These are phyloP conservation scores for Arctocebus calabarensis DNA, from an alignment of 2,797 vertebrate genomes.

Conservation along the genomic window DNA sequence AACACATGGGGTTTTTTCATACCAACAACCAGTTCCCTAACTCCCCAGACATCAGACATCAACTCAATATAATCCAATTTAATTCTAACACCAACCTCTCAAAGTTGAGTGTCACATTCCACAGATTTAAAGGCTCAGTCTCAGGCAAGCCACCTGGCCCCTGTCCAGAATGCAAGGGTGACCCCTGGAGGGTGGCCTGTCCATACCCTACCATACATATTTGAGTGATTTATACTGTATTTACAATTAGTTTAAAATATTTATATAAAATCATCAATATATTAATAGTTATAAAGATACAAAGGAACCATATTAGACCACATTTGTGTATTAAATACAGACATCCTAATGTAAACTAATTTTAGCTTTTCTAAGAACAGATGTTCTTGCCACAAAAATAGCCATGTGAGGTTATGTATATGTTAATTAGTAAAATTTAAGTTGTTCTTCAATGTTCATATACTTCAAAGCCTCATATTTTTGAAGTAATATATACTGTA, in stretches of 20 bases:
- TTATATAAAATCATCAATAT: not conserved
- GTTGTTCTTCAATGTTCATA: not conserved
- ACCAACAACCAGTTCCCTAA: not conserved
- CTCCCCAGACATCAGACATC: not conserved
- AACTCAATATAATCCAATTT: not conserved
- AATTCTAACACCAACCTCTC: not conserved
- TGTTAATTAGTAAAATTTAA: not conserved
- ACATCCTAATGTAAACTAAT: not conserved
- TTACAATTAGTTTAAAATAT: not conserved
- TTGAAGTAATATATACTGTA: not conserved
- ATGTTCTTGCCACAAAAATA: not conserved
- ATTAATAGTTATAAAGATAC: constrained; percentile 1
- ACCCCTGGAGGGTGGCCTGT: too few species aligned
- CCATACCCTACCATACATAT: not conserved
- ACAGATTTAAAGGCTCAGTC: not conserved
- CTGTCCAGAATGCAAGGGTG: too few species aligned
- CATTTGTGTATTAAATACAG: not conserved
- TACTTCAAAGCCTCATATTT: not conserved
- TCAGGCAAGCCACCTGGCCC: too few species aligned
- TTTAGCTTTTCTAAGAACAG: not conserved
- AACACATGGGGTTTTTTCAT: not conserved
- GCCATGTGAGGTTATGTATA: not conserved
- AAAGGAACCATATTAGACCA: not conserved
- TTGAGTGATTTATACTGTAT: not conserved
- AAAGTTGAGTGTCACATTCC: not conserved